Conservation (phyloP, 2,888 invertebrate genomes). For the Diarsia dahlii region DNA sequence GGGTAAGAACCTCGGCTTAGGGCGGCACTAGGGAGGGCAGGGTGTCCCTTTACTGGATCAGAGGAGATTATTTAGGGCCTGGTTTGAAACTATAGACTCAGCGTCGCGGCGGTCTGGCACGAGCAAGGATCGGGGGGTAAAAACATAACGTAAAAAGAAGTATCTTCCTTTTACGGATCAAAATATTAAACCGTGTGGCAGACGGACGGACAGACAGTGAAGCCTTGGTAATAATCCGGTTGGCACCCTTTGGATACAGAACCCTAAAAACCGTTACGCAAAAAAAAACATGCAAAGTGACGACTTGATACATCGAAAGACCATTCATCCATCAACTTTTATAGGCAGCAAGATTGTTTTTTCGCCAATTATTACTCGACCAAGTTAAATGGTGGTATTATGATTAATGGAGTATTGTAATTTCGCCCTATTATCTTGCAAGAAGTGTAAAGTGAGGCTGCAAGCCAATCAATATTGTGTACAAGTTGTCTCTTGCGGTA, state of each 20-base stretch:
- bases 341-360: slow-evolving; percentile 48
- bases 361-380: slow-evolving; percentile 52
- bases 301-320: slow-evolving; percentile 35
- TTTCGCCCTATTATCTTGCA: slow-evolving; percentile 26
- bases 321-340: slow-evolving; percentile 54
- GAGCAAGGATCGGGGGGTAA: no score
- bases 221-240: background rate
- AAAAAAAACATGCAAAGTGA: slow-evolving; percentile 46
- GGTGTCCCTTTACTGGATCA: no score
- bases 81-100: no score
- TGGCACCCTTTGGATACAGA: background rate
- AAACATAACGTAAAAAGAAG: no score
- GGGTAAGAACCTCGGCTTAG: no score
- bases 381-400: slow-evolving; percentile 41
- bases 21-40: no score
- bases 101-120: no score
- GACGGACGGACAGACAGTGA: background rate
- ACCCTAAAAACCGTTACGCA: slow-evolving; percentile 1
- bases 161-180: background rate
- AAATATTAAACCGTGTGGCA: background rate
- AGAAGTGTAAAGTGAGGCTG: slow-evolving; percentile 43
- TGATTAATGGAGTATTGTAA: slow-evolving; percentile 53
- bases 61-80: no score
- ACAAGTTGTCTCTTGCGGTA: background rate
- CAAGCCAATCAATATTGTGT: slow-evolving; percentile 53